A percentile compares a stretch with the other conserved stretches of the same genome.
phyloP scores from a whole-genome alignment of 2,888 invertebrate genomes.

The Oscheius sp. region DNA sequence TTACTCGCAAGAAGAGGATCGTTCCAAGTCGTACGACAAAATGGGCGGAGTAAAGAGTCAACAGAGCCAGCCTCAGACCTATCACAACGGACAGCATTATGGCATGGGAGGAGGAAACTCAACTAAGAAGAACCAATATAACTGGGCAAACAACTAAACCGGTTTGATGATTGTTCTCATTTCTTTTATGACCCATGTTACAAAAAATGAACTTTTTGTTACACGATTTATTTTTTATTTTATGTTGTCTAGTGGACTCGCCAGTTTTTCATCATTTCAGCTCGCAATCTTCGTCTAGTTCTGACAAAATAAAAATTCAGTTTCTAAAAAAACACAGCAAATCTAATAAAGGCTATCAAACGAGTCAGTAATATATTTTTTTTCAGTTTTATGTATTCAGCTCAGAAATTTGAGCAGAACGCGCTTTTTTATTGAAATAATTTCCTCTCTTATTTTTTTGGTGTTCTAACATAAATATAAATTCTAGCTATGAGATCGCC shows the following conservation, averaged over 20 bases:
- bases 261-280: constrained; percentile 2
- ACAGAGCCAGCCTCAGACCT: constrained; percentile 36
- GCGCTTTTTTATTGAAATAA: not conserved
- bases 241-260: not conserved
- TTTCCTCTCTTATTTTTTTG: not conserved
- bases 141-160: constrained; percentile 44
- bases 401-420: not conserved
- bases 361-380: not conserved
- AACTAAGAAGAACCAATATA: constrained; percentile 46
- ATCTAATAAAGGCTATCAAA: not conserved
- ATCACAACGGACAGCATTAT: constrained; percentile 36
- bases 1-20: constrained; percentile 45
- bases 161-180: constrained; percentile 45
- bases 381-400: not conserved
- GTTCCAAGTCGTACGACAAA: constrained; percentile 44
- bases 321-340: not conserved
- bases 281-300: not conserved
- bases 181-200: constrained; percentile 7
- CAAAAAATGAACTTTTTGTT: constrained; percentile 16
- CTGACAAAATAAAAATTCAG: not conserved
- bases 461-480: not conserved
- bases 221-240: not conserved
- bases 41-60: constrained; percentile 34
- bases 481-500: constrained; percentile 18
- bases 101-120: constrained; percentile 36